Evolutionary conservation across 1,140 invertebrate genomes (phyloP), one percentile per base, ranked within the genome.

Genomic region (Drosophila triauraria): DNA sequence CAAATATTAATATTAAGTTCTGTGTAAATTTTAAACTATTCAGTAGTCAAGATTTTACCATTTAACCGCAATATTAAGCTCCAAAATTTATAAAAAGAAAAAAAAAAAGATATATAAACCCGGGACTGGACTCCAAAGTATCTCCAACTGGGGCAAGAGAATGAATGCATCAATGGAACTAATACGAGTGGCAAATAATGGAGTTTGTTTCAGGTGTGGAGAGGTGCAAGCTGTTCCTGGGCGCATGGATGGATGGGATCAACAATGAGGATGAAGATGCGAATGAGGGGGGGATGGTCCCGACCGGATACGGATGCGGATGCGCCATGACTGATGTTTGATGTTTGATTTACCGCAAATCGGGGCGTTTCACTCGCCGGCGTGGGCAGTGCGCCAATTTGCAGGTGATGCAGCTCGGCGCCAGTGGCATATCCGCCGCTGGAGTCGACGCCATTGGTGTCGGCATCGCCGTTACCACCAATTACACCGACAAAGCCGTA

Each of bases 311-410:
- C 38, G 43, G 32, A 68, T 53, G 50, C 51, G 23, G 30, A 79
- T 83, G 63, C 61, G 54, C 56, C 30, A 63, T 82, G 82, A 64
- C 70, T 87, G 85, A 82, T 81, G 79, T 53, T 77, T 78, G 67
- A 78, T 56, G 53, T 74, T 90, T 88, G 85, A 88, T 90, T 93
- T 93, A 93, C 92, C 92, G 92, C 92, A 91, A 93, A 92, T 93
- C 85, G 75, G 64, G 92, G 84, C 72, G 88, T 92, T 81, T 92
- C 92, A 80, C 91, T 92, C 79, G 92, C 92, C 80, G 92, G 92
- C 75, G 92, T 92, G 65, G 92, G 92, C 78, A 93, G 80, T 70
- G 91, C 92, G 77, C 92, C 92, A 85, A 93, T 92, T 86, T 92
- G 88, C 78, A 93, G 81, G 63, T 90, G 82, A 54, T 90, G 85